Conservation (phyloP, 2,797 vertebrate species). For the Lithobates sylvaticus region DNA sequence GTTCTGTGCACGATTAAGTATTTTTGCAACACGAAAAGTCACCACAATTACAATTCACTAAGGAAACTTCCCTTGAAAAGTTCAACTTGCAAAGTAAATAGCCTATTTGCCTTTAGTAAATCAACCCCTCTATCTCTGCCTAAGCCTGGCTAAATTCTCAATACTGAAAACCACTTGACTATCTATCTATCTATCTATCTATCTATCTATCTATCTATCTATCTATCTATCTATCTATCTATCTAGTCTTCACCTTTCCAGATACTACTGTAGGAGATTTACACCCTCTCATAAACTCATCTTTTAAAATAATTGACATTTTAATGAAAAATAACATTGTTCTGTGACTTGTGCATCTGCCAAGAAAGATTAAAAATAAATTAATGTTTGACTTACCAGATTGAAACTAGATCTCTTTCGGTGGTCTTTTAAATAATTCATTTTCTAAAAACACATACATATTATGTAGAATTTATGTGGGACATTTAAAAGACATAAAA, state of each 20-base stretch:
- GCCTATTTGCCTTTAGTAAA: too few relatives aligned
- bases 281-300: neutral
- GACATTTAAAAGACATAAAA: constrained; percentile 5
- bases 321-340: constrained; percentile 23
- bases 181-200: too few relatives aligned
- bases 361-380: neutral
- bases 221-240: too few relatives aligned
- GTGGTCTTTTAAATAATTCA: neutral
- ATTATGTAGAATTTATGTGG: neutral
- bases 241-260: neutral
- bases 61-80: too few relatives aligned
- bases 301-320: neutral
- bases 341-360: neutral
- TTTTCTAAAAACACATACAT: constrained; percentile 10
- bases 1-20: too few relatives aligned
- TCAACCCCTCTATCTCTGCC: too few relatives aligned
- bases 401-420: constrained; percentile 21
- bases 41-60: too few relatives aligned
- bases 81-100: too few relatives aligned
- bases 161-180: too few relatives aligned
- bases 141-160: too few relatives aligned
- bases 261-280: neutral
- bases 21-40: too few relatives aligned
- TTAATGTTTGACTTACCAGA: neutral
- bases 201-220: too few relatives aligned